These are phyloP conservation scores for Synergus umbraculus DNA, from an alignment of 2,888 invertebrate genomes.

Conservation along the genomic window DNA sequence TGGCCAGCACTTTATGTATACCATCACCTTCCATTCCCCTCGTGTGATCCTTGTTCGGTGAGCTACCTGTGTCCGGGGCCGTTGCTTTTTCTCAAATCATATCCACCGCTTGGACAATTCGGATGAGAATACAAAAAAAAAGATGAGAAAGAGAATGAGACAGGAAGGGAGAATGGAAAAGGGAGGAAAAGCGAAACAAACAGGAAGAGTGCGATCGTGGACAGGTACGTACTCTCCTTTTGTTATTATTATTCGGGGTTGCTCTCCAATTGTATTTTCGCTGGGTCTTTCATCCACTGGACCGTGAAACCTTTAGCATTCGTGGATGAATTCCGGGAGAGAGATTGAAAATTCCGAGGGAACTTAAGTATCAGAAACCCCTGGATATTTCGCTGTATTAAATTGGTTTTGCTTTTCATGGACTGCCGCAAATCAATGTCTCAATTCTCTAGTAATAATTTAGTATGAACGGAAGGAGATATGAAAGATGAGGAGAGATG, in stretches of 20 bases:
- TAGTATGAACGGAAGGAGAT: not conserved
- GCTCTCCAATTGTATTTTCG: slow-evolving; percentile 16
- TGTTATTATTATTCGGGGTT: slow-evolving; percentile 33
- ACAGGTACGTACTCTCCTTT: slow-evolving; percentile 42
- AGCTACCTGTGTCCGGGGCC: slow-evolving; percentile 54
- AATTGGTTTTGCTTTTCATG: slow-evolving; percentile 28
- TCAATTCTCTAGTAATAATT: slow-evolving; percentile 13
- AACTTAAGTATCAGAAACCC: slow-evolving; percentile 30
- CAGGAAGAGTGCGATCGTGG: slow-evolving; percentile 45
- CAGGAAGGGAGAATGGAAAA: slow-evolving; percentile 46
- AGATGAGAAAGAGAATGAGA: slow-evolving; percentile 34
- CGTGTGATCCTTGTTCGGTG: slow-evolving; percentile 42
- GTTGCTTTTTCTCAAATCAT: slow-evolving; percentile 59
- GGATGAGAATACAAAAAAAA: slow-evolving; percentile 50
- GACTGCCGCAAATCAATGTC: slow-evolving; percentile 10
- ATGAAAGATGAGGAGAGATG: not conserved
- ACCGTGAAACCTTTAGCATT: slow-evolving; percentile 35
- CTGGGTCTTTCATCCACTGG: slow-evolving; percentile 30
- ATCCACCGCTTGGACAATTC: slow-evolving; percentile 51
- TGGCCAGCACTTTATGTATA: slow-evolving; percentile 49
- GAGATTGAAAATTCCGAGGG: slow-evolving; percentile 53
- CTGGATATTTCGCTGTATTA: slow-evolving; percentile 4
- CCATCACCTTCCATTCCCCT: slow-evolving; percentile 38
- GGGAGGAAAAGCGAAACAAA: slow-evolving; percentile 51
- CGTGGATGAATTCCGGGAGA: slow-evolving; percentile 2